Evolutionary conservation across 2,888 invertebrate species (phyloP).

Genomic region (Drosophila subquinaria): DNA sequence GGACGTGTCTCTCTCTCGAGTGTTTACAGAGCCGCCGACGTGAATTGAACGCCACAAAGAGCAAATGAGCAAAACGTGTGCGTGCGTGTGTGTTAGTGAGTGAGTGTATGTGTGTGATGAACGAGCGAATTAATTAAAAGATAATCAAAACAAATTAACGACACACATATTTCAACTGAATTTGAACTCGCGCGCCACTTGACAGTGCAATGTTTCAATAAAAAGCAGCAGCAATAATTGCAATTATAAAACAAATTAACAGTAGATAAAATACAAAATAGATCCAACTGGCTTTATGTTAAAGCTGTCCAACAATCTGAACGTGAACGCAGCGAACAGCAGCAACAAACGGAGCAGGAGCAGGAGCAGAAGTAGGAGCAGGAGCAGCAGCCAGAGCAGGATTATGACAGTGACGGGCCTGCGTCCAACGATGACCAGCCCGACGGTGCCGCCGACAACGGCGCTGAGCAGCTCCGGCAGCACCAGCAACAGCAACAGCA

Average conservation of each 20-base stretch:
- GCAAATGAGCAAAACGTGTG: constrained; percentile 53
- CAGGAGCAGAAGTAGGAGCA: constrained; percentile 22
- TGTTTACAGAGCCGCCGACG: constrained; percentile 45
- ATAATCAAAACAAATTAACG: constrained; percentile 82
- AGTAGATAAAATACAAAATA: constrained; percentile 1
- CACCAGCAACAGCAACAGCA: constrained; percentile 55
- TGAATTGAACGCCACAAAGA: constrained; percentile 34
- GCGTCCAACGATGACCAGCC: constrained; percentile 88
- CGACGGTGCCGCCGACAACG: constrained; percentile 86
- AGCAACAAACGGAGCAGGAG: constrained; percentile 22
- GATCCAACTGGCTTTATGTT: constrained; percentile 81
- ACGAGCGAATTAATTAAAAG: constrained; percentile 81
- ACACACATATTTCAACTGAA: constrained; percentile 63
- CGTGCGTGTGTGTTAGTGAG: constrained; percentile 47
- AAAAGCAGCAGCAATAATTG: constrained; percentile 18
- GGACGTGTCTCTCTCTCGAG: constrained; percentile 83
- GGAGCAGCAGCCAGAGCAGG: constrained; percentile 48
- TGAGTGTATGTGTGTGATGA: constrained; percentile 63
- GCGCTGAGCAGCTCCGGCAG: constrained; percentile 66
- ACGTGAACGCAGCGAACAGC: constrained; percentile 38
- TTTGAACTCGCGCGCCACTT: constrained; percentile 45
- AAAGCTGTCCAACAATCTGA: constrained; percentile 82
- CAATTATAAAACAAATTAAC: constrained; percentile 15
- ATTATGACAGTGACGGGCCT: constrained; percentile 88
- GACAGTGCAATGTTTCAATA: constrained; percentile 58